A percentile compares a stretch with the other conserved stretches of the same genome.
Evolutionary conservation across 64 coral and sea anemone genomes (phyloP).

Genomic region (Anthopleura sola): DNA sequence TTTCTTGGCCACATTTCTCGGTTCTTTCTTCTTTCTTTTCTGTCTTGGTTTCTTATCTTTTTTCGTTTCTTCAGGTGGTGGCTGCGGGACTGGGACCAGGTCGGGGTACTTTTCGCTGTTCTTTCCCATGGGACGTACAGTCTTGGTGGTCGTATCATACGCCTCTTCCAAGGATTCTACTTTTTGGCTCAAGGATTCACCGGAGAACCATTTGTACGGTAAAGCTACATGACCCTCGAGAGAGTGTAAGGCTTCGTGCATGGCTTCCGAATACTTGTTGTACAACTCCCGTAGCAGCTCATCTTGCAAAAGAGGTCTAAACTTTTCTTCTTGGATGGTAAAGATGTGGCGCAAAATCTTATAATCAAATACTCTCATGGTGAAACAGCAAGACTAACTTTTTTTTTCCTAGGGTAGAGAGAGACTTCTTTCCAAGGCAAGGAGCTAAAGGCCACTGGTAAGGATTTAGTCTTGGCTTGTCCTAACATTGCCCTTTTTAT

Average conservation of each 20-base stretch:
- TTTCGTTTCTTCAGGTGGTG: neutral
- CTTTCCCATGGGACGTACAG: neutral
- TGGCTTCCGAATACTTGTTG: conserved; percentile 15
- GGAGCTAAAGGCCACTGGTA: neutral
- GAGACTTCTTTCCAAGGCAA: neutral
- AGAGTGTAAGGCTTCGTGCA: neutral
- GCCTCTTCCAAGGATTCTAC: neutral
- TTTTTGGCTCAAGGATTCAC: neutral
- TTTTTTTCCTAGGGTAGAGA: neutral
- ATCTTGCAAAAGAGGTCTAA: conserved; percentile 10
- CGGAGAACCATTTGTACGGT: neutral
- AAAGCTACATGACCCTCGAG: neutral
- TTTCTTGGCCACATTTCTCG: neutral
- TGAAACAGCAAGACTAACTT: neutral
- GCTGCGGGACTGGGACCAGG: neutral
- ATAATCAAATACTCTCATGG: neutral
- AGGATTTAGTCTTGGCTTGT: neutral
- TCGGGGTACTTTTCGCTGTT: neutral
- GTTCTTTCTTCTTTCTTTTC: conserved; percentile 1
- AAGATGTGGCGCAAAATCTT: neutral
- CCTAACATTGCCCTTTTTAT: neutral
- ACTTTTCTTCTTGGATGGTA: neutral
- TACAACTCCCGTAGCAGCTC: neutral
- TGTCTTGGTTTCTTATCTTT: neutral
- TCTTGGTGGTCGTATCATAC: neutral